A percentile compares a stretch with the other conserved stretches of the same genome.
These are phyloP conservation scores for Pteronura brasiliensis DNA, from an alignment of 2,113 vertebrate genomes.

Conservation along the genomic window DNA sequence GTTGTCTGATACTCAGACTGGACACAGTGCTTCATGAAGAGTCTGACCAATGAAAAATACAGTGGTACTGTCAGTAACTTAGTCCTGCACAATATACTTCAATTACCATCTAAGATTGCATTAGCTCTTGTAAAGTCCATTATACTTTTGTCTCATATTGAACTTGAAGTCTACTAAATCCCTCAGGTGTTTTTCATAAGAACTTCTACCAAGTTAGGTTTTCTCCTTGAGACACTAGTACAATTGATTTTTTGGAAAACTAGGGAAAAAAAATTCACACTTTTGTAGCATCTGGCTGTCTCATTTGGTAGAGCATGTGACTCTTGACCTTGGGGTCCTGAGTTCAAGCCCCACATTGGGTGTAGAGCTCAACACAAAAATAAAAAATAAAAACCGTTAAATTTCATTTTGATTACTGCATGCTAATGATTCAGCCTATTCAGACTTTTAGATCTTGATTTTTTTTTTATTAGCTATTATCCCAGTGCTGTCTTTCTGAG, in stretches of 20 bases:
- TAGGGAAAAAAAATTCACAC: neutral
- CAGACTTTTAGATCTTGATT: neutral
- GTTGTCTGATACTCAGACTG: neutral
- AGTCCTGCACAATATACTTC: neutral
- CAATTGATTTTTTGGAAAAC: neutral
- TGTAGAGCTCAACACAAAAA: neutral
- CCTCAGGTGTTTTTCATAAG: neutral
- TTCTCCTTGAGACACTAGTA: neutral
- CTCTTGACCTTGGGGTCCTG: neutral
- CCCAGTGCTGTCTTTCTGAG: neutral
- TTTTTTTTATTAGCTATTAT: neutral
- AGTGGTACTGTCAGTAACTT: neutral
- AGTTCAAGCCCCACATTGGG: neutral
- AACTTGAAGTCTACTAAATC: neutral
- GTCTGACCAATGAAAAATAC: no score
- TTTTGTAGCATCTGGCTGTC: neutral
- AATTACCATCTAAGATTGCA: neutral
- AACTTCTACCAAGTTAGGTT: neutral
- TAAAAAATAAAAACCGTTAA: neutral
- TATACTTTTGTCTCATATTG: neutral
- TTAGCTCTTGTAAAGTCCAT: neutral
- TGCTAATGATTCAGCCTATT: neutral
- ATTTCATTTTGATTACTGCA: neutral
- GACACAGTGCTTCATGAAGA: neutral
- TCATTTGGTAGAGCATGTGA: neutral